Evolutionary conservation across 2,797 vertebrate genomes (phyloP), one percentile per base, ranked within the genome.

Genomic region (Tapirus indicus): DNA sequence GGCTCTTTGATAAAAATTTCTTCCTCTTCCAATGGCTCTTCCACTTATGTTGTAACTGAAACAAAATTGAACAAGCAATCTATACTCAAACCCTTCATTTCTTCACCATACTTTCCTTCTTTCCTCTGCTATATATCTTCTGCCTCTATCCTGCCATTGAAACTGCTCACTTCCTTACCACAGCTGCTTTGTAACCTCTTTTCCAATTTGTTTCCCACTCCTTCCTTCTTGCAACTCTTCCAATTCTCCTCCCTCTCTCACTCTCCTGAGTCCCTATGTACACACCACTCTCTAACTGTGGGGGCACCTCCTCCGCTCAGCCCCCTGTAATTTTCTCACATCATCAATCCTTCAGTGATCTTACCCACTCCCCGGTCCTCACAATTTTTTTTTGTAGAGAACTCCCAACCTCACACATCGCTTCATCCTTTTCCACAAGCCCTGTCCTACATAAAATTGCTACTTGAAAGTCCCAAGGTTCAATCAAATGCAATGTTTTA

Each of bases 41-140:
- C 52, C n/a, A 47, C 23, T 87, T 92, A 87, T 69, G 60, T 77
- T 84, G 47, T 35, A 92, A 79, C 18, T 27, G n/a, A 94, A 85
- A 68, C 58, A 94, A 97, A 79, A 84, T 18, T 80, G 49, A 75
- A 74, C n/a, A 44, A 35, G 10, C 38, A 72, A n/a, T 62, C 58
- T 64, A 16, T 44, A 52, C 16, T 83, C 35, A 29, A 89, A 88
- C 5, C 5, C 8, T 89, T 60, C 38, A 58, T 66, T 60, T 80
- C 41, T 56, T 84, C 38, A 62, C 52, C 27, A 20, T 2, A 68
- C 72, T 86, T 82, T 83, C 54, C 52, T 85, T 89, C 23, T 75
- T 95, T 79, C n/a, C 56, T 69, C 38, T 56, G 18, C 8, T 56
- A 17, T 68, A 14, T 58, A 47, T 68, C 56, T 88, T 88, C 35